phyloP scores from a whole-genome alignment of 2,888 invertebrate species.

The Aquatica leii region DNA sequence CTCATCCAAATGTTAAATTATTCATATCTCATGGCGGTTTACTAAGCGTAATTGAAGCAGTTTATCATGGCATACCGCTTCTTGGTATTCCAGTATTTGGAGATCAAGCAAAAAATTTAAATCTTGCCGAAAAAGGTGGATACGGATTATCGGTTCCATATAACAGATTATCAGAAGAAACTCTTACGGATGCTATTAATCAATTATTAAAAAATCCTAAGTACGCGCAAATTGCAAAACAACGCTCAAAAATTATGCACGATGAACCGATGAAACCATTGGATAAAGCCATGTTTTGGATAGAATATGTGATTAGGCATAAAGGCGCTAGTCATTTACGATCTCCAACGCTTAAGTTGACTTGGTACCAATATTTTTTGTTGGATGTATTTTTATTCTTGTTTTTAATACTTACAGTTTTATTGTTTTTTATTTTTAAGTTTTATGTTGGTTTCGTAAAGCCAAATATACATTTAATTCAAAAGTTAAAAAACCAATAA shows the following conservation, averaged over 20 bases:
- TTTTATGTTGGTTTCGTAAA: too few relatives aligned
- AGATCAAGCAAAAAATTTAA: slow-evolving; percentile 63
- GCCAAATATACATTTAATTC: too few relatives aligned
- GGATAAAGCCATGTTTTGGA: slow-evolving; percentile 71
- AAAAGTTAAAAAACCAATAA: too few relatives aligned
- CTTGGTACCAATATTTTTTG: slow-evolving; percentile 59
- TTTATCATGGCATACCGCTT: slow-evolving; percentile 58
- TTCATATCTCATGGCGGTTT: slow-evolving; percentile 66
- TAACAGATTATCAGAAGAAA: not conserved
- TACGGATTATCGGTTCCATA: slow-evolving; percentile 4
- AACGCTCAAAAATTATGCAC: slow-evolving; percentile 37
- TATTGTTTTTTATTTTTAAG: not conserved
- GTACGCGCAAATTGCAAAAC: not conserved
- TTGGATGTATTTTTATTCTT: slow-evolving; percentile 32
- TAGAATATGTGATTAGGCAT: slow-evolving; percentile 69
- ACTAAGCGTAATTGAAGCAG: slow-evolving; percentile 62
- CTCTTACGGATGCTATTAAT: not conserved
- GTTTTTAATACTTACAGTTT: not conserved
- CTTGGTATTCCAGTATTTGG: slow-evolving; percentile 57
- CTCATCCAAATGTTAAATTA: slow-evolving; percentile 60
- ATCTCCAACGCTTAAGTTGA: slow-evolving; percentile 63
- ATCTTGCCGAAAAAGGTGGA: not conserved
- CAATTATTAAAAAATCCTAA: not conserved
- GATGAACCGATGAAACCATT: slow-evolving; percentile 68
- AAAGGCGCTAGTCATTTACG: slow-evolving; percentile 65